Conservation (phyloP, 2,888 invertebrate species). For the Tanypteryx hageni region DNA sequence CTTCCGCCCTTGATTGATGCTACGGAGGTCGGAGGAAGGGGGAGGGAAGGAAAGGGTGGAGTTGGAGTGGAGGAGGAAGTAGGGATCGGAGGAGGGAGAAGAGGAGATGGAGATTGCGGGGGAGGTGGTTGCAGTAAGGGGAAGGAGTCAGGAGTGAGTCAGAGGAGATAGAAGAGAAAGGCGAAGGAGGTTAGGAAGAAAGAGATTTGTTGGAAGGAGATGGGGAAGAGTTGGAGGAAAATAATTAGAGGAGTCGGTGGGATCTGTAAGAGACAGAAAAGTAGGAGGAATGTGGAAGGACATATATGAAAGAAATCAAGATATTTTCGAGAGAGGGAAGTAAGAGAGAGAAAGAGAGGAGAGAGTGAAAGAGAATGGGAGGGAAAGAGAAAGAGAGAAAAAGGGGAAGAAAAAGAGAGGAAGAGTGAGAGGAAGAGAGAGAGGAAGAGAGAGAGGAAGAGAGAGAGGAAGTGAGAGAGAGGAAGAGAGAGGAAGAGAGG, state of each 20-base stretch:
- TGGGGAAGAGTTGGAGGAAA: too few species aligned
- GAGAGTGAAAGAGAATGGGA: not conserved
- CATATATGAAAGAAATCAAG: too few species aligned
- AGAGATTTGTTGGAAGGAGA: not conserved
- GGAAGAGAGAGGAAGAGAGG: not conserved
- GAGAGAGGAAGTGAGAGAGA: not conserved
- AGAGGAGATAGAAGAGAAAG: not conserved
- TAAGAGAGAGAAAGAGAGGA: too few species aligned
- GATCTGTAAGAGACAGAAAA: too few species aligned
- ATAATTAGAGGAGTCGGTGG: too few species aligned
- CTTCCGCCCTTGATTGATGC: constrained; percentile 58
- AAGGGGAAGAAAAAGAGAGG: too few species aligned
- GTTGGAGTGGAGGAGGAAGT: not conserved
- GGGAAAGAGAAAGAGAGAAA: not conserved
- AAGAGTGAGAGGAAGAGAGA: not conserved
- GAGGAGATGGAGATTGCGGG: too few species aligned
- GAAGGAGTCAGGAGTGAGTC: not conserved
- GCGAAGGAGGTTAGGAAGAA: not conserved
- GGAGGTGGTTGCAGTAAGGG: not conserved
- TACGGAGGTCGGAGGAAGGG: not conserved
- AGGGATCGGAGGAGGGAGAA: not conserved
- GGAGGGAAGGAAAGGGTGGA: constrained; percentile 43
- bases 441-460: not conserved
- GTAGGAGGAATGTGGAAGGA: too few species aligned
- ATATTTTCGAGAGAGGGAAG: too few species aligned